Evolutionary conservation across 2,888 invertebrate species (phyloP).

Genomic region (Tipula unca): DNA sequence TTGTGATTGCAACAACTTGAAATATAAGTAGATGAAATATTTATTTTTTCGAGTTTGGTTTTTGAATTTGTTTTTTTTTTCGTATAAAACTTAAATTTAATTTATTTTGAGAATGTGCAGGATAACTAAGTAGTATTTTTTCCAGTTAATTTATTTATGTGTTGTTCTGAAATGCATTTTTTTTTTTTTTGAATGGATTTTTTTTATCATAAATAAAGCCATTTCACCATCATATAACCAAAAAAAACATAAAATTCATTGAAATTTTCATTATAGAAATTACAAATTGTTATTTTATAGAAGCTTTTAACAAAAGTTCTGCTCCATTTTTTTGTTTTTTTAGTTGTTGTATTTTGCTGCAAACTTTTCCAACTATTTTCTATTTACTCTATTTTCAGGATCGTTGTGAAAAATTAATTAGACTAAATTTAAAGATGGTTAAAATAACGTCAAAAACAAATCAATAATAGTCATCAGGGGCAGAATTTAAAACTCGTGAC

Average conservation of each 20-base stretch:
- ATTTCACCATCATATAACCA: background rate
- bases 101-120: background rate
- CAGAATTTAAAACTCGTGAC: too few species aligned
- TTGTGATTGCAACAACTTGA: background rate
- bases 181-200: background rate
- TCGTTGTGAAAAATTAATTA: too few species aligned
- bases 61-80: background rate
- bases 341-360: background rate
- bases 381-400: background rate
- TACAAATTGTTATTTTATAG: background rate
- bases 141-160: background rate
- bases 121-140: background rate
- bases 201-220: background rate
- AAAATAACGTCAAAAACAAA: too few species aligned
- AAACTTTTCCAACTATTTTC: background rate
- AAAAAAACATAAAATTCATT: background rate
- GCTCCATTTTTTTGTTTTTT: background rate
- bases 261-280: background rate
- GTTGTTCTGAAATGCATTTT: slow-evolving; percentile 17
- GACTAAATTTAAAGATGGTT: too few species aligned
- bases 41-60: background rate
- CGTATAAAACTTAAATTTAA: background rate
- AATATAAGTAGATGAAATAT: background rate
- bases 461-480: too few species aligned
- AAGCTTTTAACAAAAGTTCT: background rate